These are phyloP conservation scores for Diachrysia chrysitis DNA, from an alignment of 2,888 invertebrate genomes.

Conservation along the genomic window DNA sequence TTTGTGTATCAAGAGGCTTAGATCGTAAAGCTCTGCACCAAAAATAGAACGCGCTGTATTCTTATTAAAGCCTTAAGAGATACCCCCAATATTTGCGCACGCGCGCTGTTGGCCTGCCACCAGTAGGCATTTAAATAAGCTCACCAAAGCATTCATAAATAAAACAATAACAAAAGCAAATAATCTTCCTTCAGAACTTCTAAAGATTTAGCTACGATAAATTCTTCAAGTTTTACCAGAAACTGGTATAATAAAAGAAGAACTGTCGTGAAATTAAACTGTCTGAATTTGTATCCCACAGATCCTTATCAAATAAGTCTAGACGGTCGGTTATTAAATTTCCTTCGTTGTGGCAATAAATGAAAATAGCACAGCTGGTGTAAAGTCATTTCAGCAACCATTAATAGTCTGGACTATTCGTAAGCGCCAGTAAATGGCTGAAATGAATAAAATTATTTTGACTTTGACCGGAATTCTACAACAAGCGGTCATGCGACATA, in stretches of 20 bases:
- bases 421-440: background rate
- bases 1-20: background rate
- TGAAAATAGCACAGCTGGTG: constrained; percentile 30
- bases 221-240: constrained; percentile 24
- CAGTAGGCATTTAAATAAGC: background rate
- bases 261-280: constrained; percentile 37
- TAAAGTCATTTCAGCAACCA: constrained; percentile 1
- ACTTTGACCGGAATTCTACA: constrained; percentile 14
- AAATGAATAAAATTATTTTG: constrained; percentile 8
- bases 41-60: constrained; percentile 8
- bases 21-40: background rate
- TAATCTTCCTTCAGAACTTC: constrained; percentile 26
- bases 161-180: constrained; percentile 24
- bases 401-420: constrained; percentile 4
- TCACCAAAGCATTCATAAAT: constrained; percentile 11
- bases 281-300: constrained; percentile 23
- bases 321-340: constrained; percentile 50
- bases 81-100: background rate
- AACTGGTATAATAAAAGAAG: constrained; percentile 27
- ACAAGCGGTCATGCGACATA: constrained; percentile 37
- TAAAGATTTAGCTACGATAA: constrained; percentile 28
- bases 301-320: constrained; percentile 36
- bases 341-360: constrained; percentile 31
- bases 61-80: constrained; percentile 5
- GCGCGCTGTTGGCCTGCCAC: background rate